Conservation (phyloP, 2,888 invertebrate species). For the Thereva nobilitata region DNA sequence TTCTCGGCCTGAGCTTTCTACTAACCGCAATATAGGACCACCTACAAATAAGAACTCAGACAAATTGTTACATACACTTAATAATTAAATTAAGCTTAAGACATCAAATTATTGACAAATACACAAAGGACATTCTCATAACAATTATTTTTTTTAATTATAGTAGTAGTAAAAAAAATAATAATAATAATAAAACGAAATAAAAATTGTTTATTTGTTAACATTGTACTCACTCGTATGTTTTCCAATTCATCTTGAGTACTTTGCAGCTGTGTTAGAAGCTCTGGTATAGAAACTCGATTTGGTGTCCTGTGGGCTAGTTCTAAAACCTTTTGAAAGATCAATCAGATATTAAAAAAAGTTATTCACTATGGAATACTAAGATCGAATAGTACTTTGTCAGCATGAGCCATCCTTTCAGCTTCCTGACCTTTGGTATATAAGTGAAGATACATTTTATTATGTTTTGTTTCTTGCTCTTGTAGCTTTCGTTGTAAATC, state of each 20-base stretch:
- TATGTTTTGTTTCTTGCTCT: constrained; percentile 74
- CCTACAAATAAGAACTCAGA: too few relatives aligned
- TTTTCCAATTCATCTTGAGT: constrained; percentile 86
- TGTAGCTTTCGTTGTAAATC: constrained; percentile 69
- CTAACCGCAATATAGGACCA: too few relatives aligned
- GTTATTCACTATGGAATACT: constrained; percentile 24
- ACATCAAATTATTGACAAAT: too few relatives aligned
- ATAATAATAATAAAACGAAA: constrained; percentile 48
- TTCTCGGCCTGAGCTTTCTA: too few relatives aligned
- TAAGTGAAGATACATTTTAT: constrained; percentile 79
- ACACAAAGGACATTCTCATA: too few relatives aligned
- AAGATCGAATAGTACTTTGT: constrained; percentile 63
- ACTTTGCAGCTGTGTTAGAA: constrained; percentile 80
- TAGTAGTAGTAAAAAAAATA: constrained; percentile 47
- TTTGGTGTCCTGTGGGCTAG: constrained; percentile 66
- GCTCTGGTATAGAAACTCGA: constrained; percentile 78
- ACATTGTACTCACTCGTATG: constrained; percentile 72
- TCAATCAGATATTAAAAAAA: constrained; percentile 20
- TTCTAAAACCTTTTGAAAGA: constrained; percentile 52
- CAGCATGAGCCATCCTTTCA: constrained; percentile 71
- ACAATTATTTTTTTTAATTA: too few relatives aligned
- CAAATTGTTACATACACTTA: too few relatives aligned
- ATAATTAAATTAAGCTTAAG: too few relatives aligned
- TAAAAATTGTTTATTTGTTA: constrained; percentile 49
- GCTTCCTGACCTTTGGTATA: constrained; percentile 81